phyloP scores from a whole-genome alignment of 2,797 vertebrate genomes.

The Ctenopoma multispine region DNA sequence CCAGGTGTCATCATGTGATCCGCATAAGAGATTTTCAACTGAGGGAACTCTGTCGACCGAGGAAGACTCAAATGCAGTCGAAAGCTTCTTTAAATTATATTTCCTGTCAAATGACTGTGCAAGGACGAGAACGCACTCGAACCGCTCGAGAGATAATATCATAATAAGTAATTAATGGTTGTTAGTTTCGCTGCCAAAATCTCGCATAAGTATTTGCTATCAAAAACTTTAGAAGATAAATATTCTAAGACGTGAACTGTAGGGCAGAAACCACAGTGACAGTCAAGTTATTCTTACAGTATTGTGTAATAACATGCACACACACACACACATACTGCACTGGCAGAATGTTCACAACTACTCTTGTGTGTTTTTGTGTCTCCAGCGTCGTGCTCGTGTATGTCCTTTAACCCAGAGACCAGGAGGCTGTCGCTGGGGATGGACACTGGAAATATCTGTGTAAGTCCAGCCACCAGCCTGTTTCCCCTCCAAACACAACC shows the following conservation, averaged over 20 bases:
- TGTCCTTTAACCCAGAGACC: constrained; percentile 99
- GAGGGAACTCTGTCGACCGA: background rate
- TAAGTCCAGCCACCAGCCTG: constrained; percentile 81
- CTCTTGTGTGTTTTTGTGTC: constrained; percentile 36
- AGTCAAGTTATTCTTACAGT: background rate
- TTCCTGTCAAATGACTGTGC: background rate
- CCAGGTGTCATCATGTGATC: no score
- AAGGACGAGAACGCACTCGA: background rate
- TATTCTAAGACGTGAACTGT: background rate
- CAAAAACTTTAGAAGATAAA: background rate
- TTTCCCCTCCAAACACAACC: constrained; percentile 13
- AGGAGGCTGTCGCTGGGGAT: constrained; percentile 95
- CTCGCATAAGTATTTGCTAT: background rate
- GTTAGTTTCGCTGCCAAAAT: background rate
- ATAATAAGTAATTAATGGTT: background rate
- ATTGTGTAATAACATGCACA: background rate
- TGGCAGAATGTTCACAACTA: background rate
- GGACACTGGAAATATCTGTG: constrained; percentile 95
- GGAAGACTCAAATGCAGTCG: background rate
- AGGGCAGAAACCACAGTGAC: background rate
- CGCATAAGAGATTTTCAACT: background rate
- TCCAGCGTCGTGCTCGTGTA: constrained; percentile 95
- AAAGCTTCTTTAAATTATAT: background rate
- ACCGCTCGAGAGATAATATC: background rate
- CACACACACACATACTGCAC: background rate